Percentiles rank a stretch among this genome's conserved stretches.
These are phyloP conservation scores for Passerina amoena DNA, from an alignment of 2,113 vertebrate genomes.

Conservation along the genomic window DNA sequence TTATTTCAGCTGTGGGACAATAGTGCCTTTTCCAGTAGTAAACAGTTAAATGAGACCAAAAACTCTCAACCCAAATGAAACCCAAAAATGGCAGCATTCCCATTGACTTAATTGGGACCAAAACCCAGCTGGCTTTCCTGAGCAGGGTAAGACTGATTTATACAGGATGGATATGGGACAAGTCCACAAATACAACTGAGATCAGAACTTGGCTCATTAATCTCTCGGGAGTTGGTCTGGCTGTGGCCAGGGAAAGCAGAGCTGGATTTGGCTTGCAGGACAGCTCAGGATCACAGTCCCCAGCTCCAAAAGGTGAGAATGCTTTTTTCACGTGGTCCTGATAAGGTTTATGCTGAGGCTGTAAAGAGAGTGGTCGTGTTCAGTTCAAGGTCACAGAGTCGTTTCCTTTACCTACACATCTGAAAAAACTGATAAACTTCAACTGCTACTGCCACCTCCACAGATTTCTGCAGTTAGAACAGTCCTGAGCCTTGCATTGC, in stretches of 20 bases:
- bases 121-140: slow-evolving; percentile 15
- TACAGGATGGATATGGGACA: neutral
- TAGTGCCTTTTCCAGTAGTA: neutral
- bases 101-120: neutral
- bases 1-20: neutral
- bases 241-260: neutral
- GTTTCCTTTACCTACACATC: neutral
- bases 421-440: neutral
- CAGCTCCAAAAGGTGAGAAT: neutral
- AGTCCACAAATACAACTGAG: neutral
- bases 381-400: neutral
- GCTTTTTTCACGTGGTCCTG: neutral
- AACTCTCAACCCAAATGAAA: neutral
- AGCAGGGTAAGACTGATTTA: neutral
- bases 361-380: neutral
- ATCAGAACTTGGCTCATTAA: neutral
- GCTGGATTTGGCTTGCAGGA: neutral
- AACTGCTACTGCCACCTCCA: neutral
- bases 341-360: neutral
- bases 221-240: neutral
- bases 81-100: slow-evolving; percentile 1
- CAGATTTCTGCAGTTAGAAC: neutral
- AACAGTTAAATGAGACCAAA: neutral
- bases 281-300: neutral
- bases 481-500: neutral